Evolutionary conservation across 1,140 invertebrate species (phyloP).

Genomic region (Plectrocnemia conspersa): DNA sequence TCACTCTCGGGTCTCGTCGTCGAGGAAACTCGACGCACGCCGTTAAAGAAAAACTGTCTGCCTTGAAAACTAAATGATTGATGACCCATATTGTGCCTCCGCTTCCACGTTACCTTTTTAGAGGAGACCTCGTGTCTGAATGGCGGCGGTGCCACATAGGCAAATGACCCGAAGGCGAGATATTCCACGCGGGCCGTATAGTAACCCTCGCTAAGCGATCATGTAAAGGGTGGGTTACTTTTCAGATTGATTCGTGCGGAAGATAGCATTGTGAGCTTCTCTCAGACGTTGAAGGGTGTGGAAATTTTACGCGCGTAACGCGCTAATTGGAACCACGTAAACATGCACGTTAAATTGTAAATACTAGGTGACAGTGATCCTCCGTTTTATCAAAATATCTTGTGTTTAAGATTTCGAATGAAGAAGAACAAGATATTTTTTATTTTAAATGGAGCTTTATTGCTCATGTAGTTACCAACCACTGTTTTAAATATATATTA

Average conservation of each 20-base stretch:
- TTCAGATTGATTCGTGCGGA: constrained; percentile 19
- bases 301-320: no score
- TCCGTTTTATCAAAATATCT: no score
- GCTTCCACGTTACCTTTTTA: neutral
- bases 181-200: neutral
- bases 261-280: constrained; percentile 9
- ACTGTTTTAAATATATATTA: no score
- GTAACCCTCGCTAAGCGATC: neutral
- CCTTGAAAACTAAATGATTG: constrained; percentile 32
- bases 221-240: constrained; percentile 4
- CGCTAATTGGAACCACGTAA: constrained; percentile 2
- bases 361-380: neutral
- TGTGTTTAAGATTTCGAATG: no score
- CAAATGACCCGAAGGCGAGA: neutral
- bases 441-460: no score
- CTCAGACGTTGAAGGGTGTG: neutral
- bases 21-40: constrained; percentile 16
- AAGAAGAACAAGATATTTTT: no score
- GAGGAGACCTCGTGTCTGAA: constrained; percentile 5
- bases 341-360: neutral
- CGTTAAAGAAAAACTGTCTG: constrained; percentile 27
- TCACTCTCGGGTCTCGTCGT: constrained; percentile 14
- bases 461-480: no score
- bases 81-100: constrained; percentile 29
- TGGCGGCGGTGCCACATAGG: neutral